These are phyloP conservation scores for Daboia siamensis DNA, from an alignment of 2,113 vertebrate genomes.

Conservation along the genomic window DNA sequence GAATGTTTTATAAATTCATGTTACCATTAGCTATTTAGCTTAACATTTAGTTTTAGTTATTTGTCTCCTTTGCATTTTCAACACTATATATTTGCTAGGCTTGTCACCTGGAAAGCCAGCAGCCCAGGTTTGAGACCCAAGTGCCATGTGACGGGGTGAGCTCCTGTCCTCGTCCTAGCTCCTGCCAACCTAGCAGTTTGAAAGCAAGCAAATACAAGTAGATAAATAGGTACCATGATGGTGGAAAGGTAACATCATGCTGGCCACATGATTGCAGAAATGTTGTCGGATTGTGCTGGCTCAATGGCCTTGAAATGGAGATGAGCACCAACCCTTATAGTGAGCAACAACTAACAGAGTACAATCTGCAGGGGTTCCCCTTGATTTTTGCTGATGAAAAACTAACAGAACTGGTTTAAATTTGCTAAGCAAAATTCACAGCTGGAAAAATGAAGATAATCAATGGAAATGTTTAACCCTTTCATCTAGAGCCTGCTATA, in stretches of 20 bases:
- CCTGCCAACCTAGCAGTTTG: neutral
- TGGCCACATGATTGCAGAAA: neutral
- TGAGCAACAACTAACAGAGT: neutral
- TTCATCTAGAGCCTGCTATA: neutral
- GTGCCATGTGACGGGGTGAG: neutral
- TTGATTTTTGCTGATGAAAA: conserved; percentile 44
- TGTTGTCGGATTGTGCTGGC: neutral
- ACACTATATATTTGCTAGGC: conserved; percentile 48
- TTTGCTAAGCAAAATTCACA: conserved; percentile 27
- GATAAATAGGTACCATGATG: neutral
- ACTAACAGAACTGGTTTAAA: conserved; percentile 34
- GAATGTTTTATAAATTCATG: conserved; percentile 56
- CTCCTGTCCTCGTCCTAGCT: neutral
- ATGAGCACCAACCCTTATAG: neutral
- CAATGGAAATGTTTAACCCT: neutral
- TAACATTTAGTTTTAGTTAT: conserved; percentile 43
- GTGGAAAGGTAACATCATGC: neutral
- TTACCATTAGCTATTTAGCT: conserved; percentile 49
- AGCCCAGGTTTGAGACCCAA: neutral
- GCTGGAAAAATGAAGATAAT: neutral
- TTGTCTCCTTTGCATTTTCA: conserved; percentile 51
- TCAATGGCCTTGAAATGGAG: neutral
- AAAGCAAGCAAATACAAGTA: neutral
- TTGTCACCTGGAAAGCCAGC: neutral
- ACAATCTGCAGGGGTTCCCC: neutral